Conservation (phyloP, 2,888 invertebrate species). For the Barypeithes pellucidus region DNA sequence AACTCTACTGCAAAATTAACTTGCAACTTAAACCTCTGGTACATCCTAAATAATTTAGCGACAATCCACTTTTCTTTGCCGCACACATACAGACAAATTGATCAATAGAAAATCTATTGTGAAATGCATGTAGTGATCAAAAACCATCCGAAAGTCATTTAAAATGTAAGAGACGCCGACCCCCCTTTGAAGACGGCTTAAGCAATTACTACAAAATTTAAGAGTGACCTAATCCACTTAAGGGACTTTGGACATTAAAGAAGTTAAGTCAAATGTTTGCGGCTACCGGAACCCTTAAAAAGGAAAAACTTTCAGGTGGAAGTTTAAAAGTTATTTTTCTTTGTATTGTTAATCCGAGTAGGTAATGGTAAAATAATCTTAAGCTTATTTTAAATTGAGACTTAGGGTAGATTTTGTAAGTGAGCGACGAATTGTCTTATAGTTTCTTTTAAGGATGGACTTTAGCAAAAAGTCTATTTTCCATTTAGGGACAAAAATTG, state of each 20-base stretch:
- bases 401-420: too few species aligned
- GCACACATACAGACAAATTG: conserved; percentile 37
- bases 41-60: conserved; percentile 24
- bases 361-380: neutral
- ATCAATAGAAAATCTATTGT: conserved; percentile 15
- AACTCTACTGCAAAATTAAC: conserved; percentile 16
- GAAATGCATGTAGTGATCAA: conserved; percentile 14
- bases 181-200: conserved; percentile 54
- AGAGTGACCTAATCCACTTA: conserved; percentile 65
- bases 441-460: too few species aligned
- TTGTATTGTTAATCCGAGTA: conserved; percentile 1
- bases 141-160: conserved; percentile 34
- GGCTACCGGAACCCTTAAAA: conserved; percentile 9
- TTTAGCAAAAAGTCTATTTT: too few species aligned
- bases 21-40: conserved; percentile 19
- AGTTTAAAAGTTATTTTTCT: conserved; percentile 21
- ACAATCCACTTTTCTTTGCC: conserved; percentile 15
- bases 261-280: conserved; percentile 33
- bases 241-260: conserved; percentile 60
- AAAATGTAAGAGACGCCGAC: conserved; percentile 38
- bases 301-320: conserved; percentile 14
- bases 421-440: too few species aligned
- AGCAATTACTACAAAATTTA: conserved; percentile 67
- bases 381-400: too few species aligned
- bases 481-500: too few species aligned